phyloP scores from a whole-genome alignment of 1,140 invertebrate species.

The Popillia japonica region DNA sequence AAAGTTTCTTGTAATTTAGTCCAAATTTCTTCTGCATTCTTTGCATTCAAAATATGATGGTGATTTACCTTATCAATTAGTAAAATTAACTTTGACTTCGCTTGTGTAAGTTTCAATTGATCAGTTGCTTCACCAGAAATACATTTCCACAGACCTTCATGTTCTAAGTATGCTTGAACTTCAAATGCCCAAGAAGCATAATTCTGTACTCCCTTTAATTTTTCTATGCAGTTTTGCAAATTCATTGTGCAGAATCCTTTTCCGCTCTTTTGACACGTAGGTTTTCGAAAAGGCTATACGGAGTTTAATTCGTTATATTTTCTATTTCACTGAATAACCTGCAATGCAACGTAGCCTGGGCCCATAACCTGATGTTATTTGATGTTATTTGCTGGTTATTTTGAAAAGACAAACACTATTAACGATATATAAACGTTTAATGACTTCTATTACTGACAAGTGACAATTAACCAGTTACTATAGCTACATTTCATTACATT shows the following conservation, averaged over 20 bases:
- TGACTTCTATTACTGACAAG: no score
- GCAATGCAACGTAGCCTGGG: background rate
- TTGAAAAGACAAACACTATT: background rate
- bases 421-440: no score
- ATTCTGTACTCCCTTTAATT: conserved; percentile 39
- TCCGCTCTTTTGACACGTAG: background rate
- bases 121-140: conserved; percentile 48
- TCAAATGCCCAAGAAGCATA: conserved; percentile 55
- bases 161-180: conserved; percentile 54
- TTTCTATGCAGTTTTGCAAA: conserved; percentile 25
- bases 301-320: background rate
- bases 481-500: no score
- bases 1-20: conserved; percentile 52
- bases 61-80: conserved; percentile 54
- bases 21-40: conserved; percentile 52
- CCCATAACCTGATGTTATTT: background rate
- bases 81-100: conserved; percentile 55
- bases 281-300: background rate
- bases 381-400: background rate
- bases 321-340: conserved; percentile 1
- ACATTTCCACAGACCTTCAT: conserved; percentile 51
- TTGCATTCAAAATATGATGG: conserved; percentile 49
- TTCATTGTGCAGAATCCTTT: background rate
- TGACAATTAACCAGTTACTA: no score
- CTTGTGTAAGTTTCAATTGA: conserved; percentile 48